A percentile compares a stretch with the other conserved stretches of the same genome.
Evolutionary conservation across 2,113 vertebrate genomes (phyloP).

Genomic region (Peucedramus taeniatus): DNA sequence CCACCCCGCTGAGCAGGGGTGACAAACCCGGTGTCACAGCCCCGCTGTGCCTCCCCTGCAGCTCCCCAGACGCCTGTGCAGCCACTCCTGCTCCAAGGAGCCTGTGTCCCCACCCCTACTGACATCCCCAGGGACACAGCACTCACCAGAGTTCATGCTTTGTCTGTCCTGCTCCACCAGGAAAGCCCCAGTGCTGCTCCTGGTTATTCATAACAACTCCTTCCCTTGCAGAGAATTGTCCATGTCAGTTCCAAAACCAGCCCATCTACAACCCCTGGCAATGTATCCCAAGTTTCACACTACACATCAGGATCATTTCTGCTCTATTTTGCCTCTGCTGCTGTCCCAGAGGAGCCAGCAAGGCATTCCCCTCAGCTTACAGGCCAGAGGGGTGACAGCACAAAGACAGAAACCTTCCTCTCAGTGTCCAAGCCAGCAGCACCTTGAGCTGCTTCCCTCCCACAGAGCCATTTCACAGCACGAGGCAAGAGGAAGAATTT

Average conservation of each 20-base stretch:
- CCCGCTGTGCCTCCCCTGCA: fast-evolving
- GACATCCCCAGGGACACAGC: not conserved
- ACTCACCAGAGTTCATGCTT: fast-evolving
- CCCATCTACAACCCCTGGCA: fast-evolving
- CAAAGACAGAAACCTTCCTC: fast-evolving
- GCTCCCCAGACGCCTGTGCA: not conserved
- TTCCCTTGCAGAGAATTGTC: fast-evolving
- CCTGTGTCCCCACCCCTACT: fast-evolving
- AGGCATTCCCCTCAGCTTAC: fast-evolving
- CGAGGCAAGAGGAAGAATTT: not conserved
- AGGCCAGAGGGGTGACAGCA: not conserved
- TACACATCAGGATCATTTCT: not conserved
- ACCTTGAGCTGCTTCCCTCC: not conserved
- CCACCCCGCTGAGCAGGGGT: fast-evolving
- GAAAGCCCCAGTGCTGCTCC: not conserved
- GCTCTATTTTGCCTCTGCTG: not conserved
- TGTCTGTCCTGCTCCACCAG: fast-evolving
- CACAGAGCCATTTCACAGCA: fast-evolving
- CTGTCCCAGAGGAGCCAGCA: not conserved
- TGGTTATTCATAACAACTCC: not conserved
- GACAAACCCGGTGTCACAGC: not conserved
- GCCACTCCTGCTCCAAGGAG: fast-evolving
- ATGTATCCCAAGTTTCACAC: fast-evolving
- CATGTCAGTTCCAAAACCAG: fast-evolving
- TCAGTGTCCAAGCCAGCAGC: not conserved